These are phyloP conservation scores for Miltochrista miniata DNA, from an alignment of 2,888 invertebrate genomes.

Conservation along the genomic window DNA sequence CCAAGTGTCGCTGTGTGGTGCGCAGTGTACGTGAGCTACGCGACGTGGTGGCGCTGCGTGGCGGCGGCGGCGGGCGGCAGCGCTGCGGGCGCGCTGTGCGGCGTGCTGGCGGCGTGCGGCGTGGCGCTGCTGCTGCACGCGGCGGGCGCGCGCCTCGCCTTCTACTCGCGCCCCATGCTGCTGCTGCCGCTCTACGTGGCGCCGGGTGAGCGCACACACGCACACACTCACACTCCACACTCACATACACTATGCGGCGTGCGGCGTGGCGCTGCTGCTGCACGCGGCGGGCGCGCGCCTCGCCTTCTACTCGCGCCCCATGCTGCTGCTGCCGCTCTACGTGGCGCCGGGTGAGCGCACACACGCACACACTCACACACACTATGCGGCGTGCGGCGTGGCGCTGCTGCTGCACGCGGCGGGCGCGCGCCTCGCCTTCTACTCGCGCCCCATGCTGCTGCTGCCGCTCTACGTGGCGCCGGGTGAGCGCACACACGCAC, in stretches of 20 bases:
- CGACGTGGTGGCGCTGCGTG: constrained; percentile 26
- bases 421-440: constrained; percentile 84
- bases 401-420: constrained; percentile 41
- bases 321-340: constrained; percentile 86
- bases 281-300: constrained; percentile 74
- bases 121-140: constrained; percentile 42
- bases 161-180: constrained; percentile 85
- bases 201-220: too few species aligned
- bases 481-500: constrained; percentile 6
- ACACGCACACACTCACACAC: too few species aligned
- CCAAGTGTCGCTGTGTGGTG: not conserved
- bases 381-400: constrained; percentile 22
- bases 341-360: constrained; percentile 27
- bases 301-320: constrained; percentile 85
- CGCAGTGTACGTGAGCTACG: constrained; percentile 8
- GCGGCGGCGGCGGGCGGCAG: constrained; percentile 24
- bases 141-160: constrained; percentile 84
- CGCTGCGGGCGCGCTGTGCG: constrained; percentile 21
- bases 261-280: constrained; percentile 37
- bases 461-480: constrained; percentile 72
- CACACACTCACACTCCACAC: too few species aligned
- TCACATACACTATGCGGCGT: too few species aligned
- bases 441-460: constrained; percentile 86
- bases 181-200: constrained; percentile 83
- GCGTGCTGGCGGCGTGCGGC: constrained; percentile 22